Conservation (phyloP, 2,797 vertebrate genomes). For the Ambastaia sidthimunki region DNA sequence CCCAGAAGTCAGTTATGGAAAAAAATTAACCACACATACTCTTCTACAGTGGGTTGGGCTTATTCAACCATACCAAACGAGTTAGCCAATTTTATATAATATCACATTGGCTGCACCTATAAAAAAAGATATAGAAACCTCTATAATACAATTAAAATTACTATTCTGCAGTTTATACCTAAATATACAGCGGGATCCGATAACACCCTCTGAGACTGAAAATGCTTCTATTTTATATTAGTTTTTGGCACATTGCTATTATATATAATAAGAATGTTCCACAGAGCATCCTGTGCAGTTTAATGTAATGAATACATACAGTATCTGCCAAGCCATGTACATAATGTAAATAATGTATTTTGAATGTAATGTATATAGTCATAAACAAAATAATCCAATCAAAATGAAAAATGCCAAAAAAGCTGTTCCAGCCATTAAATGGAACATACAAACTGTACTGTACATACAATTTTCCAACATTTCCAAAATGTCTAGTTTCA, state of each 20-base stretch:
- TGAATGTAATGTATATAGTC: neutral
- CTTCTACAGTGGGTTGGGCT: neutral
- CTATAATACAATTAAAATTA: neutral
- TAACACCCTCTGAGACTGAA: neutral
- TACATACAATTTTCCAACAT: too few species aligned
- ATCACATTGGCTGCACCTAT: neutral
- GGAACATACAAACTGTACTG: neutral
- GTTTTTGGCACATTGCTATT: too few species aligned
- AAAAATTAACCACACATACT: neutral
- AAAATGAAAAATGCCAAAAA: neutral
- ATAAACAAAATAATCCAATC: neutral
- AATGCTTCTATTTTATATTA: too few species aligned
- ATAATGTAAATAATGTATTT: too few species aligned
- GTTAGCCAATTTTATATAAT: neutral
- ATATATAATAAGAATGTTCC: too few species aligned
- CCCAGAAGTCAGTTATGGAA: neutral
- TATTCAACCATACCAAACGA: slow-evolving; percentile 6
- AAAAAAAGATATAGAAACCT: neutral
- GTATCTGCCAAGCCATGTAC: neutral
- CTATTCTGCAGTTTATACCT: neutral
- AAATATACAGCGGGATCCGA: neutral
- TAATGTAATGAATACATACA: neutral
- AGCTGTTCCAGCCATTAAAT: neutral
- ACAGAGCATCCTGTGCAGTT: too few species aligned
- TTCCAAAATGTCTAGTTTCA: neutral